These are phyloP conservation scores for Micromys minutus DNA, from an alignment of 2,113 vertebrate species.

Conservation along the genomic window DNA sequence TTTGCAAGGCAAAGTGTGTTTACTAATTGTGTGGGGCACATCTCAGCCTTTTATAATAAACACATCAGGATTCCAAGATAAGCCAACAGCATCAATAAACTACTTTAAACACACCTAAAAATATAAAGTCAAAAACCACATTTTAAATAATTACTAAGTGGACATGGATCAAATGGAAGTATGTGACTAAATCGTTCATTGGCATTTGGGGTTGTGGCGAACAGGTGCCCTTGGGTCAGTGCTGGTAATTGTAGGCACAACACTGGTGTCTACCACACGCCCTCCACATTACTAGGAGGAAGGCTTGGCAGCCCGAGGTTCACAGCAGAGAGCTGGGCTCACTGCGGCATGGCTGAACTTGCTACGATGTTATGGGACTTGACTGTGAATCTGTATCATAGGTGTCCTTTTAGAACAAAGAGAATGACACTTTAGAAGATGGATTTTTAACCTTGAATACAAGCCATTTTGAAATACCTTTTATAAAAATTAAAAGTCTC, in stretches of 20 bases:
- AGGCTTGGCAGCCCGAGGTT: not conserved
- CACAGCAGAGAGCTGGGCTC: not conserved
- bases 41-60: not conserved
- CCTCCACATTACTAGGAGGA: not conserved
- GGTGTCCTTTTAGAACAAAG: not conserved
- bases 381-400: not conserved
- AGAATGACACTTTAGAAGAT: not conserved
- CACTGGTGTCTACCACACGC: too few species aligned
- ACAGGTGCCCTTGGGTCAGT: not conserved
- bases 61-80: not conserved
- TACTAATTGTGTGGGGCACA: not conserved
- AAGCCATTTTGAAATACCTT: not conserved
- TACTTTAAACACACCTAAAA: not conserved
- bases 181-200: not conserved
- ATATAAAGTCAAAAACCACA: not conserved
- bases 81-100: not conserved
- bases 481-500: not conserved
- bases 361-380: not conserved
- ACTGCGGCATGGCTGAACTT: not conserved
- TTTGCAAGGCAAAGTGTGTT: not conserved
- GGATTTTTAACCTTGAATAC: not conserved
- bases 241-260: not conserved
- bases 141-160: not conserved
- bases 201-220: not conserved
- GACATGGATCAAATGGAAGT: not conserved